These are phyloP conservation scores for Leptinotarsa texana DNA, from an alignment of 1,140 invertebrate species.

Conservation along the genomic window DNA sequence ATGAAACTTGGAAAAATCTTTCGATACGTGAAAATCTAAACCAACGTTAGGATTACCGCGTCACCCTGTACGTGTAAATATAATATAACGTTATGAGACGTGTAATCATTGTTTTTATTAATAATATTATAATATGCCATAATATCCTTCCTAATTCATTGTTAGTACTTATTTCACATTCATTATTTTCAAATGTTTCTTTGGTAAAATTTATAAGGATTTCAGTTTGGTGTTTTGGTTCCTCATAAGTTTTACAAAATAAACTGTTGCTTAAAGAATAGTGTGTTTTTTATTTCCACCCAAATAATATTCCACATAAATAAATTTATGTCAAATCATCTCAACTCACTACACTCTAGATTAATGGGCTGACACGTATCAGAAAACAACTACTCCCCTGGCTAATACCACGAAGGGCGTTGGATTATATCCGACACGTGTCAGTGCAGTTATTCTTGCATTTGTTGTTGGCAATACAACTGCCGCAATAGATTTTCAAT, in stretches of 20 bases:
- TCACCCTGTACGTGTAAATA: constrained; percentile 17
- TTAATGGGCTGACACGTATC: too few species aligned
- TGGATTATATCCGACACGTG: too few species aligned
- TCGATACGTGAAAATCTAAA: background rate
- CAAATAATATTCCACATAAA: too few species aligned
- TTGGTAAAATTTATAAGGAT: constrained; percentile 34
- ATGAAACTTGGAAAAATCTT: background rate
- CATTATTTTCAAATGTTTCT: constrained; percentile 28
- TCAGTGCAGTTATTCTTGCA: too few species aligned
- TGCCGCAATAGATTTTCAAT: too few species aligned
- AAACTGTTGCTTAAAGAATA: constrained; percentile 37
- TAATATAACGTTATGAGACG: constrained; percentile 17
- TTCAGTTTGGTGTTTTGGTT: constrained; percentile 47
- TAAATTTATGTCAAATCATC: too few species aligned
- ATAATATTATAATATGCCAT: constrained; percentile 24
- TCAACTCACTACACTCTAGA: too few species aligned
- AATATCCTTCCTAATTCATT: constrained; percentile 22
- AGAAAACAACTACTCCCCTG: too few species aligned
- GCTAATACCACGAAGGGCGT: too few species aligned
- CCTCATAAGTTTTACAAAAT: constrained; percentile 50
- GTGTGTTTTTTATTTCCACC: constrained; percentile 29
- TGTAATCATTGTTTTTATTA: constrained; percentile 28
- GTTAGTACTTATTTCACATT: constrained; percentile 46
- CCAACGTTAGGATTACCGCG: background rate
- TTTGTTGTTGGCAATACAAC: too few species aligned